Evolutionary conservation across 2,113 vertebrate species (phyloP).

Genomic region (Neotoma lepida): DNA sequence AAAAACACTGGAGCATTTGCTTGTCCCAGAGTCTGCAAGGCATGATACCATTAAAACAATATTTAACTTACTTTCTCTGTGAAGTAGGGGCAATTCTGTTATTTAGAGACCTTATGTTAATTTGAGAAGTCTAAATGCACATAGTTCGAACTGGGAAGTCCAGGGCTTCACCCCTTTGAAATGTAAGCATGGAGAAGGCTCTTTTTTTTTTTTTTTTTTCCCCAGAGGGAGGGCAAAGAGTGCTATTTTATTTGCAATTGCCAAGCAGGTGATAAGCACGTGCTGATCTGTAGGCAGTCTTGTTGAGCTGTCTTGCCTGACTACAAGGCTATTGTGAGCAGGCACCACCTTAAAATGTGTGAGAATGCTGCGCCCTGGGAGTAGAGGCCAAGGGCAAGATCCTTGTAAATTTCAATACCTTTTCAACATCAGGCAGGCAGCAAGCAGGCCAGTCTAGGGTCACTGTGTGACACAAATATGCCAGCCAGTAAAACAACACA

Average conservation of each 20-base stretch:
- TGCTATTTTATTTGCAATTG: constrained; percentile 7
- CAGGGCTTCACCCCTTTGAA: constrained; percentile 3
- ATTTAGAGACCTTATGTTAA: not conserved
- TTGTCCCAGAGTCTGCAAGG: constrained; percentile 46
- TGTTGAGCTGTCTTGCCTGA: not conserved
- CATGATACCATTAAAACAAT: not conserved
- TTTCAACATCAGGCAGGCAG: constrained; percentile 18
- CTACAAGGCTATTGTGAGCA: constrained; percentile 7
- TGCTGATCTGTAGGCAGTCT: constrained; percentile 29
- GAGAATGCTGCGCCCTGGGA: not conserved
- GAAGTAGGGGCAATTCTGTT: not conserved
- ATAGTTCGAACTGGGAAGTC: not conserved
- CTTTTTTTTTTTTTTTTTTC: not conserved
- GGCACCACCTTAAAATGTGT: constrained; percentile 33
- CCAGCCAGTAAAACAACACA: constrained; percentile 57
- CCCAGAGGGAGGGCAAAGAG: not conserved
- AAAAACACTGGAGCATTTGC: not conserved
- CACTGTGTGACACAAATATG: constrained; percentile 28
- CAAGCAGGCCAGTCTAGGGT: constrained; percentile 38
- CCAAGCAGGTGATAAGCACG: constrained; percentile 58
- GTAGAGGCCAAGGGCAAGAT: constrained; percentile 59
- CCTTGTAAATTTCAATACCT: constrained; percentile 66
- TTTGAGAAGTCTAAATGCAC: not conserved
- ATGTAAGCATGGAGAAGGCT: not conserved
- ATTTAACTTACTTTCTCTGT: constrained; percentile 37